A percentile compares a stretch with the other conserved stretches of the same genome.
These are phyloP conservation scores for Dasypolia templi DNA, from an alignment of 2,888 invertebrate species.

Conservation along the genomic window DNA sequence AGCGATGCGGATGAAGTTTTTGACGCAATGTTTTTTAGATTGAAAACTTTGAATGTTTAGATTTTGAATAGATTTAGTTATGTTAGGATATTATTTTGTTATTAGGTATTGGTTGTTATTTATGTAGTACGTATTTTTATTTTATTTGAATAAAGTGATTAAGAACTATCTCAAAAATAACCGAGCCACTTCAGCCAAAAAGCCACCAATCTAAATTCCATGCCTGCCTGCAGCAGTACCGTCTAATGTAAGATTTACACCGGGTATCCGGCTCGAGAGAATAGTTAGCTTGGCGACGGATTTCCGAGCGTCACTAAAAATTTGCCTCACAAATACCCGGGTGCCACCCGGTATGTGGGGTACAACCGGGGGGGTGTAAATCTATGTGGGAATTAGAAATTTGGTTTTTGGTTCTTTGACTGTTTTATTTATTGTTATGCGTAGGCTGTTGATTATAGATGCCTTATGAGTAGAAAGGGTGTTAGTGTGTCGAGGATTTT, in stretches of 20 bases:
- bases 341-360: conserved; percentile 40
- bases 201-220: conserved; percentile 37
- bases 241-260: conserved; percentile 89
- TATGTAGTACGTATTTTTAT: no score
- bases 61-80: no score
- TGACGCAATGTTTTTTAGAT: no score
- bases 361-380: conserved; percentile 33
- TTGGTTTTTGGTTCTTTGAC: conserved; percentile 24
- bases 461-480: no score
- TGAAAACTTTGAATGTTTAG: no score
- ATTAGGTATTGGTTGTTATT: no score
- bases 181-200: not conserved
- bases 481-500: no score
- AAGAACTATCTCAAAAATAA: not conserved
- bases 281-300: conserved; percentile 81
- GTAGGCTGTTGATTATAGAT: not conserved
- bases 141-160: no score
- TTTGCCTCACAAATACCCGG: conserved; percentile 81
- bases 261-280: conserved; percentile 84
- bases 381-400: conserved; percentile 41
- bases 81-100: no score
- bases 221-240: conserved; percentile 69
- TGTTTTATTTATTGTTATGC: conserved; percentile 10
- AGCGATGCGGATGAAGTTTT: no score
- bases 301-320: conserved; percentile 84